phyloP scores from a whole-genome alignment of 2,888 invertebrate species.

The Schizaphis graminum region DNA sequence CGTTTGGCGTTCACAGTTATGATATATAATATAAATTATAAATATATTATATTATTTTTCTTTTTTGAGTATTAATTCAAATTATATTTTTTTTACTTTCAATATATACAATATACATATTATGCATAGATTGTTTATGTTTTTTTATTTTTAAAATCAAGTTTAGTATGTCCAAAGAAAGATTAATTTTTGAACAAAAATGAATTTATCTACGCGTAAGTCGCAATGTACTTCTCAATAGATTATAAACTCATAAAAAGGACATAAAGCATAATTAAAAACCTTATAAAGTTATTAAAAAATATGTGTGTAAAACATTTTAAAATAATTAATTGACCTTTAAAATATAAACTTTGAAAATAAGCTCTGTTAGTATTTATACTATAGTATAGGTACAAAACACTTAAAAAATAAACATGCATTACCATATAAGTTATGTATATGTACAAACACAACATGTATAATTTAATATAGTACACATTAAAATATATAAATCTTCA shows the following conservation, averaged over 20 bases:
- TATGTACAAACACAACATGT: background rate
- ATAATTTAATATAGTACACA: background rate
- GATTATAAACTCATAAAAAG: background rate
- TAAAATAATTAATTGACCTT: background rate
- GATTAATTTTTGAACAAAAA: background rate
- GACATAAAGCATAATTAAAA: background rate
- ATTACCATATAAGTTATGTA: too few relatives aligned
- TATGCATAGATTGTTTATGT: background rate
- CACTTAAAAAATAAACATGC: background rate
- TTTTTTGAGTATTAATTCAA: background rate
- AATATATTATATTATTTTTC: background rate
- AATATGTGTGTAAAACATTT: background rate
- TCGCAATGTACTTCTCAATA: background rate
- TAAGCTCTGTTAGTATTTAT: background rate
- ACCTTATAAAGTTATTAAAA: background rate
- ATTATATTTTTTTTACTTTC: background rate
- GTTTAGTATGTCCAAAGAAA: background rate
- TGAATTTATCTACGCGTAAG: background rate
- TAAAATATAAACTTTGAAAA: background rate
- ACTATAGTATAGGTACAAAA: background rate
- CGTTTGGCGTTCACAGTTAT: background rate
- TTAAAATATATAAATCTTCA: background rate
- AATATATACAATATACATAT: background rate
- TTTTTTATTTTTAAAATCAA: background rate
- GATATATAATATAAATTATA: background rate